phyloP scores from a whole-genome alignment of 2,113 vertebrate genomes.

The Semnornis frantzii region DNA sequence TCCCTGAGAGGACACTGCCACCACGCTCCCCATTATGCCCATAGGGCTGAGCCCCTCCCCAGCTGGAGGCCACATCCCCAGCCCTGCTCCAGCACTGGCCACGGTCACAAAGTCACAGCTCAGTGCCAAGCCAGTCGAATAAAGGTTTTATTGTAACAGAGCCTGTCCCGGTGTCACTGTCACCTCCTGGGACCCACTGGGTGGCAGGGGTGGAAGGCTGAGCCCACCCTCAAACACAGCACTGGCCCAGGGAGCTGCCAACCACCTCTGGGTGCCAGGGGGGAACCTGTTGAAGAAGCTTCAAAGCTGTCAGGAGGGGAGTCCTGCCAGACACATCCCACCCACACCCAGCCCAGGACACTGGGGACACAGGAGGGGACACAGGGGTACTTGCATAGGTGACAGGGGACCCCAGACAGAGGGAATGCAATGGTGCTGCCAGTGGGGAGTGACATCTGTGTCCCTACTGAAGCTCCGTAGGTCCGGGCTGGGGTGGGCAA shows the following conservation, averaged over 20 bases:
- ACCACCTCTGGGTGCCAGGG: background rate
- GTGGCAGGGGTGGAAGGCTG: background rate
- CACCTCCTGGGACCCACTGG: background rate
- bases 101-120: background rate
- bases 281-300: background rate
- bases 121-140: background rate
- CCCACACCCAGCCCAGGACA: background rate
- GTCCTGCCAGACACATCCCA: background rate
- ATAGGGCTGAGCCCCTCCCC: fast-evolving
- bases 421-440: background rate
- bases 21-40: background rate
- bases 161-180: background rate
- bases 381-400: constrained; percentile 40
- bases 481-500: background rate
- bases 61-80: background rate
- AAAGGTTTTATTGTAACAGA: constrained; percentile 67
- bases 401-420: background rate
- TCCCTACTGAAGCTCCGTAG: fast-evolving
- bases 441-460: fast-evolving
- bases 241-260: background rate
- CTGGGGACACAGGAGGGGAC: background rate
- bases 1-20: background rate
- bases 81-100: background rate
- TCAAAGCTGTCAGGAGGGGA: background rate
- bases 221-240: background rate